Evolutionary conservation across 2,797 vertebrate species (phyloP).

Genomic region (Enteromius viviparus): DNA sequence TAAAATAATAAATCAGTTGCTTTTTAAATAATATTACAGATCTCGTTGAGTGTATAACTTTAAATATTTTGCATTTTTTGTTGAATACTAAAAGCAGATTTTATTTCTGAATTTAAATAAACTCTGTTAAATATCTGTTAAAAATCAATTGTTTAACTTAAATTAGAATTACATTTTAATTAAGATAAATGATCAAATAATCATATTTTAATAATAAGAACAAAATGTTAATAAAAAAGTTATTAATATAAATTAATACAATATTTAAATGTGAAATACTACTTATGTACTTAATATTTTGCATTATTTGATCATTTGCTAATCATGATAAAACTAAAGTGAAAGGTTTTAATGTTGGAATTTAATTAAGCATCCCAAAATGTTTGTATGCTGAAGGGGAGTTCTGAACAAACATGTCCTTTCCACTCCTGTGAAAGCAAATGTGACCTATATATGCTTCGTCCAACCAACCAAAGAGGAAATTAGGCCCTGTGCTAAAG

Average conservation of each 20-base stretch:
- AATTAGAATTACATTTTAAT: neutral
- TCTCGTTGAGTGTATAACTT: neutral
- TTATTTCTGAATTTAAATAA: neutral
- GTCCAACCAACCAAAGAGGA: neutral
- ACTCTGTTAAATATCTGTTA: neutral
- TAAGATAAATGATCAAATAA: neutral
- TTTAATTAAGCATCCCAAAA: constrained; percentile 12
- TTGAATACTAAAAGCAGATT: neutral
- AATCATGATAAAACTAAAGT: neutral
- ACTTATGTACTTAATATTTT: neutral
- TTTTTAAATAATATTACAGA: neutral
- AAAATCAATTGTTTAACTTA: neutral
- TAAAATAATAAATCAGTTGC: neutral
- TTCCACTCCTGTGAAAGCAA: constrained; percentile 2
- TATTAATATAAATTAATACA: neutral
- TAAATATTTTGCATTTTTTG: neutral
- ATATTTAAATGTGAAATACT: neutral
- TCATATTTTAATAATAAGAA: neutral
- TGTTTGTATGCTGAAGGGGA: neutral
- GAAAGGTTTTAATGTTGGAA: constrained; percentile 18
- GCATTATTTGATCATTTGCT: neutral
- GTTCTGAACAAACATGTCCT: constrained; percentile 7
- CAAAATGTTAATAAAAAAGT: neutral
- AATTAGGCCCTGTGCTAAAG: neutral
- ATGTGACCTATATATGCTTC: constrained; percentile 34